Percentiles rank a stretch among this genome's conserved stretches.
These are phyloP conservation scores for Zaprionus vittiger DNA, from an alignment of 1,140 invertebrate genomes.

Conservation along the genomic window DNA sequence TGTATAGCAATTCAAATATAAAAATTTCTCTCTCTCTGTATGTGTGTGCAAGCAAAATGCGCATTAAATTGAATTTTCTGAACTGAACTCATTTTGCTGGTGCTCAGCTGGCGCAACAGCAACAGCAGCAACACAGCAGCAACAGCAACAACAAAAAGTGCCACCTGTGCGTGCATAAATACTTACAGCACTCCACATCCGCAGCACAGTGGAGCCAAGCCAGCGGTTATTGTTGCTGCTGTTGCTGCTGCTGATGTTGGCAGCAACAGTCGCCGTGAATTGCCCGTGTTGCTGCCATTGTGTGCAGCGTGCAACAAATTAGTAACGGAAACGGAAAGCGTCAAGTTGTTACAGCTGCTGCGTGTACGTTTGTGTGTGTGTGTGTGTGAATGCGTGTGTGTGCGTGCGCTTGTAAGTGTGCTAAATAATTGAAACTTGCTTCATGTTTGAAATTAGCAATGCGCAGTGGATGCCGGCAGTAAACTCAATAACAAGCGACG, in stretches of 20 bases:
- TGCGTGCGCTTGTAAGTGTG: conserved; percentile 5
- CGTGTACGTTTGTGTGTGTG: conserved; percentile 18
- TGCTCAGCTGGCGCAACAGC: conserved; percentile 14
- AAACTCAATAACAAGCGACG: conserved; percentile 32
- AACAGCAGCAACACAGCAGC: conserved; percentile 27
- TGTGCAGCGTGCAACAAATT: conserved; percentile 66
- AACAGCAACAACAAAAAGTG: conserved; percentile 35
- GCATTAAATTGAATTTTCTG: conserved; percentile 33
- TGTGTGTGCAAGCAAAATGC: conserved; percentile 1
- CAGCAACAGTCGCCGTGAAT: conserved; percentile 8
- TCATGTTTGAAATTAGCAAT: conserved; percentile 57
- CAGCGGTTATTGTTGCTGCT: neutral
- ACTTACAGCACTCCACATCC: conserved; percentile 26
- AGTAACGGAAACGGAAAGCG: conserved; percentile 71
- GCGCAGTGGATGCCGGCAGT: conserved; percentile 22
- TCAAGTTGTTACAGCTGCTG: conserved; percentile 58
- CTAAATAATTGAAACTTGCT: conserved; percentile 32
- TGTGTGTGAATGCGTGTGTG: conserved; percentile 6
- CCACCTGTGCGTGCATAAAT: conserved; percentile 50
- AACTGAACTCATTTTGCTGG: conserved; percentile 30
- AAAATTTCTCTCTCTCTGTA: neutral
- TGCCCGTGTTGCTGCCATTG: conserved; percentile 24
- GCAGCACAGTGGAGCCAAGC: conserved; percentile 14
- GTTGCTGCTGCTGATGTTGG: neutral
- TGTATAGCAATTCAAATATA: neutral